Evolutionary conservation across 2,888 invertebrate genomes (phyloP), one percentile per base, ranked within the genome.

Genomic region (Heliconius cydno): DNA sequence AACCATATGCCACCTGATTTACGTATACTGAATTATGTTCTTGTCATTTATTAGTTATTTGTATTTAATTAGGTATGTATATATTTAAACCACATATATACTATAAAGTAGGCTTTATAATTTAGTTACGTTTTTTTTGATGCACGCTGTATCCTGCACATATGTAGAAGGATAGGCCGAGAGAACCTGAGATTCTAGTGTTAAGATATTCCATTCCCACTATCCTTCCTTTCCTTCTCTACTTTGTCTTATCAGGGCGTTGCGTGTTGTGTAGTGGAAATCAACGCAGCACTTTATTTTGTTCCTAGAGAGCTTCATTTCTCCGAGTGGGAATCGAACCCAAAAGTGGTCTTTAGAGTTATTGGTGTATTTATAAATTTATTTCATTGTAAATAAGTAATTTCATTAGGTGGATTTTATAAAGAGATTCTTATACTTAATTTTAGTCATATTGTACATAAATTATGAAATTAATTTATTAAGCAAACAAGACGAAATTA

Each of bases 1-100:
- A 87, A 86, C 91, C 93, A 94, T 92, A 90, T 94, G 94, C 90
- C 88, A 83, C 84, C 81, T 84, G 82, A 84, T 86, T 85, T 84
- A 86, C 82, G 83, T 82, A 81, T 74, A 76, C 82, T 79, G 70
- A 82, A 79, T 81, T 80, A 82, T 82, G 79, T 78, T 76, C 68
- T 79, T 46, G 57, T 72, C 68, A 81, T 76, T 77, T 73, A 79
- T 75, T 71, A 52, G 19, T 79, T 34, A 38, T 57, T 79, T 46
- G 68, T 60, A 66, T 74, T 79, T 77, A 74, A 73, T 76, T 34
- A 34, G 19, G 3, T 34, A 65, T n/a, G 15, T 52, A 7, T 19
- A 41, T 71, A 71, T 3, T 41, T 57, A 38, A 13, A 46, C 19
- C 19, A 22, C 22, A 57, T 57, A 2, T 57, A 57, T n/a, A 22